Evolutionary conservation across 2,113 vertebrate species (phyloP), one percentile per base, ranked within the genome.

Genomic region (Anas platyrhynchos): DNA sequence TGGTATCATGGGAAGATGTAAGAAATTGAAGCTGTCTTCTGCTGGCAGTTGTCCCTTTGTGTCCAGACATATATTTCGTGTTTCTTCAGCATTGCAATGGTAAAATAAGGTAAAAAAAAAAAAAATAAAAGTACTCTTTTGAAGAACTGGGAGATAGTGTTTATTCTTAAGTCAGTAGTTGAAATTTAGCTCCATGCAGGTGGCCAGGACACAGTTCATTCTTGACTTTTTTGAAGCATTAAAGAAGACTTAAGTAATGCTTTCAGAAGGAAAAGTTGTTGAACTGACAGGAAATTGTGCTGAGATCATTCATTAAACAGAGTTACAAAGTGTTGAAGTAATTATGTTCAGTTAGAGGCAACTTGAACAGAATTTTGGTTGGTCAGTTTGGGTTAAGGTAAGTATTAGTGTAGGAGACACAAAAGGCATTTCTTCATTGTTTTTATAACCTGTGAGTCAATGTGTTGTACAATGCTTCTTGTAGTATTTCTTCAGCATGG

Each of bases 231-330:
- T 69, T 5, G 12, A 46, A 38, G 1, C 15, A 36, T 61, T 58
- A 54, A 77, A 87, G 7, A 65, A 69, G 8, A 34, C 7, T 11
- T 43, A 25, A 26, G 1, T 27, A 58, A 72, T 32, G 12, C 2
- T 87, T 1, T 4, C 20, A 67, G 12, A 67, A 52, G 12, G 11
- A 5, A 43, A 15, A 31, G 6, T 13, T 43, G 3, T 34, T 78
- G 41, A 85, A 78, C 13, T 36, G 7, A 66, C 65, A 50, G 13
- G 5, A 17, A 83, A 31, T 7, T 8, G 8, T 20, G 20, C 5
- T 69, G 5, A 26, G 3, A 29, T 18, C 0, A 1, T 20, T 3
- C 1, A 66, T 63, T 20, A 59, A 71, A 88, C 52, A 16, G 1
- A 66, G 10, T 4, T 38, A 20, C 2, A 88, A 31, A 72, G 68